These are phyloP conservation scores for Sphinx pinastri DNA, from an alignment of 2,888 invertebrate species.

Conservation along the genomic window DNA sequence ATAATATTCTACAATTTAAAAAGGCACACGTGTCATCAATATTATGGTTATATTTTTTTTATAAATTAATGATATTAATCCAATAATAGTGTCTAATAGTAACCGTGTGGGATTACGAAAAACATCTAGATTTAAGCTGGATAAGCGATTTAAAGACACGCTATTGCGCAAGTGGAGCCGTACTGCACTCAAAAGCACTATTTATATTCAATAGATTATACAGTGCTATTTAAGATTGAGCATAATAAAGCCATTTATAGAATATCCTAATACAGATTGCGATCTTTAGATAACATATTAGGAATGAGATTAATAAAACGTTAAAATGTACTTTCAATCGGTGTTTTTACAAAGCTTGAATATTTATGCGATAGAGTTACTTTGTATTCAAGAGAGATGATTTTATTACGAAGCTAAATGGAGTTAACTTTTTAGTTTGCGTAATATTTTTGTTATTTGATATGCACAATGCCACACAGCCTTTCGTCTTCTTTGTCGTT, in stretches of 20 bases:
- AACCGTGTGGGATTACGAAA: neutral
- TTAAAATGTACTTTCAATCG: neutral
- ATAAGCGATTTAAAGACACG: neutral
- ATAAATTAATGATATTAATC: no score
- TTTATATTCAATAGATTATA: constrained; percentile 5
- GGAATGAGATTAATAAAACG: neutral
- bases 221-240: neutral
- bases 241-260: constrained; percentile 10
- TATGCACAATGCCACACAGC: neutral
- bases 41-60: no score
- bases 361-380: neutral
- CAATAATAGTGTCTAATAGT: neutral
- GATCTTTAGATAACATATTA: neutral
- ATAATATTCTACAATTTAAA: no score
- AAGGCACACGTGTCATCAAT: no score
- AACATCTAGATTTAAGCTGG: neutral
- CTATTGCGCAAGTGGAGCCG: constrained; percentile 9
- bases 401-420: neutral
- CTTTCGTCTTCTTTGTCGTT: neutral
- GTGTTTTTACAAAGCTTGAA: neutral
- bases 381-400: constrained; percentile 1
- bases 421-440: neutral
- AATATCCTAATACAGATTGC: constrained; percentile 1
- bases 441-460: neutral
- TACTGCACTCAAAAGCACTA: neutral